phyloP scores from a whole-genome alignment of 2,797 vertebrate species.

The Ctenochaetus hawaiiensis region DNA sequence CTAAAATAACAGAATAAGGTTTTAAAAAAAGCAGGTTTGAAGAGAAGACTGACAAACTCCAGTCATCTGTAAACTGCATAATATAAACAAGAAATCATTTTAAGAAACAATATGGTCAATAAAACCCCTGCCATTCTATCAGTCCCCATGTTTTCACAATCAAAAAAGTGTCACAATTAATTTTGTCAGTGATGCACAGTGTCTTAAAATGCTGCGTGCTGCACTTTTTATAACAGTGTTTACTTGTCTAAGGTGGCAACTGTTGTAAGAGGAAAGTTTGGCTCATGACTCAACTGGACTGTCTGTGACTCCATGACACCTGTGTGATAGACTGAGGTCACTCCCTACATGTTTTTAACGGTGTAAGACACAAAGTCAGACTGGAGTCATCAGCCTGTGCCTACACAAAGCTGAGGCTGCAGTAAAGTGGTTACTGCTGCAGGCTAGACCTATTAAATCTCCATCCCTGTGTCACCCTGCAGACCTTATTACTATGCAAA shows the following conservation, averaged over 20 bases:
- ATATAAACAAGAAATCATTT: constrained; percentile 2
- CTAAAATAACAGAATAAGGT: constrained; percentile 39
- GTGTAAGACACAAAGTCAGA: constrained; percentile 70
- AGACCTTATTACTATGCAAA: constrained; percentile 71
- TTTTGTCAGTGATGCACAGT: constrained; percentile 28
- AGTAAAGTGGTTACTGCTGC: constrained; percentile 73
- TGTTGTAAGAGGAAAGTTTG: constrained; percentile 57
- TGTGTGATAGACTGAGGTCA: constrained; percentile 74
- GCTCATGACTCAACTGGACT: constrained; percentile 62
- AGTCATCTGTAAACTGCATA: constrained; percentile 29
- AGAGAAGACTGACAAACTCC: constrained; percentile 18
- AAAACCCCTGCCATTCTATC: constrained; percentile 30
- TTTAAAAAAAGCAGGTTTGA: constrained; percentile 29
- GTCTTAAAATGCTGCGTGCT: constrained; percentile 42
- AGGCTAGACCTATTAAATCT: constrained; percentile 81
- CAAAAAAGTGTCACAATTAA: constrained; percentile 43
- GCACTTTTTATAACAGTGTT: constrained; percentile 38
- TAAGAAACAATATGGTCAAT: constrained; percentile 38
- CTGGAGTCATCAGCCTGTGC: constrained; percentile 61
- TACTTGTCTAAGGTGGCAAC: constrained; percentile 35
- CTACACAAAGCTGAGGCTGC: constrained; percentile 73
- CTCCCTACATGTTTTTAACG: constrained; percentile 62
- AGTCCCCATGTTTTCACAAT: constrained; percentile 33
- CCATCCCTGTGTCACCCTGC: constrained; percentile 58
- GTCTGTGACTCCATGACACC: constrained; percentile 72